A percentile compares a stretch with the other conserved stretches of the same genome.
Evolutionary conservation across 2,113 vertebrate genomes (phyloP).

Genomic region (Planiliza haematocheilus): DNA sequence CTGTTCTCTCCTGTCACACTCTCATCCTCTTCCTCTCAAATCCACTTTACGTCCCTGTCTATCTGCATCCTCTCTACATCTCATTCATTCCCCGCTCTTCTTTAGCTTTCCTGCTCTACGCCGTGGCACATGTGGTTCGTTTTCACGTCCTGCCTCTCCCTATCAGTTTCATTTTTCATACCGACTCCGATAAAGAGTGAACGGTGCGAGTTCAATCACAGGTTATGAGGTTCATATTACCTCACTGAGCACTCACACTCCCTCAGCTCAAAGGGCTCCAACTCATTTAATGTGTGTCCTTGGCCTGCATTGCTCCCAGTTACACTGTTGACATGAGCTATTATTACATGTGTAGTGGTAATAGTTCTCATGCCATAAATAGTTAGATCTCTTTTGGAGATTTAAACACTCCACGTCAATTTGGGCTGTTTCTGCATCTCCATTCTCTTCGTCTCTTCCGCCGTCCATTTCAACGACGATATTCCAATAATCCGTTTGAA

Average conservation of each 20-base stretch:
- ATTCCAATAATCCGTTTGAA: no score
- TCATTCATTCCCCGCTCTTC: not conserved
- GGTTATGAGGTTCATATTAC: constrained; percentile 39
- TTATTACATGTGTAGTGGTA: not conserved
- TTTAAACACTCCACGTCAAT: no score
- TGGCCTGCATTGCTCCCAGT: constrained; percentile 2
- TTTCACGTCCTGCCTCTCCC: not conserved
- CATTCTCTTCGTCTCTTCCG: no score
- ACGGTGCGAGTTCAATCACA: constrained; percentile 44
- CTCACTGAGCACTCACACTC: constrained; percentile 12
- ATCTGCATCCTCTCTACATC: constrained; percentile 4
- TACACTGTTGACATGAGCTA: not conserved
- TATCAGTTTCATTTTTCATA: constrained; percentile 46
- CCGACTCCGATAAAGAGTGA: constrained; percentile 44
- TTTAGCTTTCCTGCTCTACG: constrained; percentile 12
- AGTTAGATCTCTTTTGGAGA: no score
- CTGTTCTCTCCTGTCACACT: constrained; percentile 28
- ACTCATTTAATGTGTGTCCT: not conserved
- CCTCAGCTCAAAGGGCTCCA: not conserved
- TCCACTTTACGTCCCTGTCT: not conserved
- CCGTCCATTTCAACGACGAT: no score
- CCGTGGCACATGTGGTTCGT: constrained; percentile 22
- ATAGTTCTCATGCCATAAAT: no score
- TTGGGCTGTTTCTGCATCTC: no score
- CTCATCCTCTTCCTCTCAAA: constrained; percentile 25